Evolutionary conservation across 2,797 vertebrate genomes (phyloP), one percentile per base, ranked within the genome.

Genomic region (Urocyon cinereoargenteus): DNA sequence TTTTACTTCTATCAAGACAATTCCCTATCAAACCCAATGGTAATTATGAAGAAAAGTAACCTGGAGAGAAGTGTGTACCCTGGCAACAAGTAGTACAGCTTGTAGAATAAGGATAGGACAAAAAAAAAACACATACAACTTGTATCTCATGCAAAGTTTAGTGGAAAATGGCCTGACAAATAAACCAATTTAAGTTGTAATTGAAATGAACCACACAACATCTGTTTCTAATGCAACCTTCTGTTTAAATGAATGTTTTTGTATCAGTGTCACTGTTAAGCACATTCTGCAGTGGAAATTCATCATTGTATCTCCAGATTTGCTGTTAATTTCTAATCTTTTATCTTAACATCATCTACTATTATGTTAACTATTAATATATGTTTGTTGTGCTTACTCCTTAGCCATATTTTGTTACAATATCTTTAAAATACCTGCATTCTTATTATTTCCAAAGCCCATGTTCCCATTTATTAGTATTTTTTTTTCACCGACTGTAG

Each of bases 241-340:
- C 61, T 90, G 78, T 36, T 92, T 73, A 95, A 83, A 90, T 72
- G 36, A 91, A 73, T 91, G 68, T 34, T 94, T 94, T 93, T 6
- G 24, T 51, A 34, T 83, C 18, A 78, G 15, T 90, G 78, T 86
- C 55, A 92, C 24, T 13, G 21, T 34, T 85, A 94, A 96, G 28
- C 45, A 89, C 15, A 62, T 72, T 62, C 22, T 28, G 10, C 4
- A 86, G 6, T 36, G 87, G 34, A 91, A 59, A 73, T 93, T 75
- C 61, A 70, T 89, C 55, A 86, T 31, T 66, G 13, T 31, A 51
- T 79, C 19, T 90, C n/a, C 24, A 89, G 49, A 19, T 85, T 94
- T 93, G 28, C 36, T 64, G 6, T 73, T 95, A 34, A 81, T 77
- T 87, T 90, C 3, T 90, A 78, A 94, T 85, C 15, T 64, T 86